These are phyloP conservation scores for Crocidura indochinensis DNA, from an alignment of 2,797 vertebrate genomes.

Conservation along the genomic window DNA sequence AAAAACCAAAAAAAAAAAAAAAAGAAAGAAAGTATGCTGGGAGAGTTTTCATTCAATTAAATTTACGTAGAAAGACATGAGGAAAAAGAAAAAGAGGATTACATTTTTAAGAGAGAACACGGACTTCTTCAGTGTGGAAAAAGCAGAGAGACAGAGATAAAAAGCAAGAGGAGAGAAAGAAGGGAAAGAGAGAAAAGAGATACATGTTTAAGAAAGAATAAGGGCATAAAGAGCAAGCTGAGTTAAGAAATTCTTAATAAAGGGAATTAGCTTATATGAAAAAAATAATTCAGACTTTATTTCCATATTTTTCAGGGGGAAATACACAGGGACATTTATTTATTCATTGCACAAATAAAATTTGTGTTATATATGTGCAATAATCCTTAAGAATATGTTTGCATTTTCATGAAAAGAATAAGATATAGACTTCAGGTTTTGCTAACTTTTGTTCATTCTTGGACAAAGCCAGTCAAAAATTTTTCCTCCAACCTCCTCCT, in stretches of 20 bases:
- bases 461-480: slow-evolving; percentile 51
- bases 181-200: too few relatives aligned
- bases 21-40: too few relatives aligned
- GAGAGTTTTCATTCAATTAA: too few relatives aligned
- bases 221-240: too few relatives aligned
- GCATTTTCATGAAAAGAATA: slow-evolving; percentile 38
- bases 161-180: too few relatives aligned
- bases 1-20: too few relatives aligned
- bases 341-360: slow-evolving; percentile 27
- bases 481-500: background rate
- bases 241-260: background rate
- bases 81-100: too few relatives aligned
- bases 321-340: background rate
- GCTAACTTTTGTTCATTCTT: slow-evolving; percentile 48
- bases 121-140: too few relatives aligned
- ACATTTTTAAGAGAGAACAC: too few relatives aligned
- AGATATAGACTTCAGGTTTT: slow-evolving; percentile 56
- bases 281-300: background rate
- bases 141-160: too few relatives aligned
- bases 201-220: too few relatives aligned
- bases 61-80: too few relatives aligned
- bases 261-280: slow-evolving; percentile 9
- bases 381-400: slow-evolving; percentile 25
- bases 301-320: slow-evolving; percentile 50
- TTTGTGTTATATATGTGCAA: background rate